Percentiles rank a stretch among this genome's conserved stretches.
Evolutionary conservation across 1,140 invertebrate species (phyloP).

Genomic region (Apis dorsata): DNA sequence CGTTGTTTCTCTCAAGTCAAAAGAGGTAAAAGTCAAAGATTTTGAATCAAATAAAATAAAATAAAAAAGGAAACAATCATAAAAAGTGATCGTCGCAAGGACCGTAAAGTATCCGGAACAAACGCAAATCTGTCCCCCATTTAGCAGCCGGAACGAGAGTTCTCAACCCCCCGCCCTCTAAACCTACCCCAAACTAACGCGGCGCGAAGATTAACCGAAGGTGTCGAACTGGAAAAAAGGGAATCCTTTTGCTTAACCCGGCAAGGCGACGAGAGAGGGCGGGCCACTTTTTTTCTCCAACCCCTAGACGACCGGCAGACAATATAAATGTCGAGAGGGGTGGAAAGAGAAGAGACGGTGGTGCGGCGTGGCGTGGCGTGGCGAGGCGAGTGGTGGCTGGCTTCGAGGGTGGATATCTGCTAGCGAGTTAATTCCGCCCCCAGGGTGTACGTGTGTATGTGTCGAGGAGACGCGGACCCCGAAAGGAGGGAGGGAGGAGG

Average conservation of each 20-base stretch:
- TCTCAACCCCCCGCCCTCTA: not conserved
- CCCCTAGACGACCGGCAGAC: slow-evolving; percentile 67
- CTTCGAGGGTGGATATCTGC: slow-evolving; percentile 74
- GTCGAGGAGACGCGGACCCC: slow-evolving; percentile 30
- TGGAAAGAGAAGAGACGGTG: slow-evolving; percentile 27
- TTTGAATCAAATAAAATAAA: too few relatives aligned
- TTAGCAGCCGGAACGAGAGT: not conserved
- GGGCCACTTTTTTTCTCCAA: slow-evolving; percentile 22
- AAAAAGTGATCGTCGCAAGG: too few relatives aligned
- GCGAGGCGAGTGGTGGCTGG: slow-evolving; percentile 56
- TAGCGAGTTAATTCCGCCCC: slow-evolving; percentile 78
- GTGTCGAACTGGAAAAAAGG: slow-evolving; percentile 53
- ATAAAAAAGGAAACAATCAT: too few relatives aligned
- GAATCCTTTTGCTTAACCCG: slow-evolving; percentile 40
- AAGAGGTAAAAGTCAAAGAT: too few relatives aligned
- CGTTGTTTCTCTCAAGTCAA: too few relatives aligned
- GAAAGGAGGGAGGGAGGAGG: slow-evolving; percentile 37
- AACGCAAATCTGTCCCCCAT: not conserved
- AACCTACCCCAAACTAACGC: not conserved
- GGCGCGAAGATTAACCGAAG: slow-evolving; percentile 22
- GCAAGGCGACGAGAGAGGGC: not conserved
- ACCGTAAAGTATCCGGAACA: not conserved
- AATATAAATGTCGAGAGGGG: slow-evolving; percentile 70
- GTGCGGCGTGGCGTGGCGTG: not conserved
- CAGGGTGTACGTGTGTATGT: slow-evolving; percentile 45